phyloP scores from a whole-genome alignment of 2,797 vertebrate genomes.

The Chiloscyllium punctatum region DNA sequence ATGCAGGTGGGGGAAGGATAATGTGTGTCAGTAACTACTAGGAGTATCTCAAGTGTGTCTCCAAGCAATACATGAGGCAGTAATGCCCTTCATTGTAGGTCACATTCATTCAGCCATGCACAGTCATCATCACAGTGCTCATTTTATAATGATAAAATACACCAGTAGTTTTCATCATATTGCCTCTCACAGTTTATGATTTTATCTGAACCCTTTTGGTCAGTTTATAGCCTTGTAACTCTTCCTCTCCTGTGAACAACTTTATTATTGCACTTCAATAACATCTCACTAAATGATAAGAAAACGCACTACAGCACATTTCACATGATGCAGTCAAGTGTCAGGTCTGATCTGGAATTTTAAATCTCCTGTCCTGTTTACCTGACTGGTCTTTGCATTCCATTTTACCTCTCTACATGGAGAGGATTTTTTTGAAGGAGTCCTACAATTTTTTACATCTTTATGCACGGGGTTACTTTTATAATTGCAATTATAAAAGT shows the following conservation, averaged over 20 bases:
- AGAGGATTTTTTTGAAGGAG: neutral
- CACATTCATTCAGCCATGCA: neutral
- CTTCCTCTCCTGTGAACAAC: conserved; percentile 8
- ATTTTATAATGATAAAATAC: neutral
- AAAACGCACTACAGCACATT: neutral
- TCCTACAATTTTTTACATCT: neutral
- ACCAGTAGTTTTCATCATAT: neutral
- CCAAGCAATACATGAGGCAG: neutral
- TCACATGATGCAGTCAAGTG: conserved; percentile 15
- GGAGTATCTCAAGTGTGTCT: neutral
- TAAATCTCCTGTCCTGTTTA: conserved; percentile 20
- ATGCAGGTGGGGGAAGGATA: neutral
- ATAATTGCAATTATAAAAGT: too few species aligned
- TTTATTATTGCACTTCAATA: conserved; percentile 20
- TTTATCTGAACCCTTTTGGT: conserved; percentile 10
- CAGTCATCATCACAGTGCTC: neutral
- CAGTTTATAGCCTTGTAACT: conserved; percentile 11
- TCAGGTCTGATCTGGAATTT: conserved; percentile 20
- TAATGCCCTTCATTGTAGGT: neutral
- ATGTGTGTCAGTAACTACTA: neutral
- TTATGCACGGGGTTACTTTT: neutral
- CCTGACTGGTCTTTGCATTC: neutral
- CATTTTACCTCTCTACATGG: neutral
- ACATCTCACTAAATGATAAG: conserved; percentile 16
- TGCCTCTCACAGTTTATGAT: neutral